Percentiles rank a stretch among this genome's conserved stretches.
phyloP scores from a whole-genome alignment of 2,113 vertebrate species.

The Zosterops lateralis region DNA sequence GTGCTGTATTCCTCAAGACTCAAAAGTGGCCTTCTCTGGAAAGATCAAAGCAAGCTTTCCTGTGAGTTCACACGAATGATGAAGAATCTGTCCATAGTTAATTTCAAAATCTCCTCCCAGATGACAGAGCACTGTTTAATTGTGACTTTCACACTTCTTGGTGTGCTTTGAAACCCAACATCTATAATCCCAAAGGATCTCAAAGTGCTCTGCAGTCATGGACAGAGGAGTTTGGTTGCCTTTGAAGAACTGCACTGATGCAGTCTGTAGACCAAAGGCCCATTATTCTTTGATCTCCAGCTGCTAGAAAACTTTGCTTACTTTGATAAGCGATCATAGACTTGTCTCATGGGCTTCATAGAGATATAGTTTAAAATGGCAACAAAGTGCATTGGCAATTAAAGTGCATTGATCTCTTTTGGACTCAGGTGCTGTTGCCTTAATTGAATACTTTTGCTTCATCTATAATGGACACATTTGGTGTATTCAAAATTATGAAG shows the following conservation, averaged over 20 bases:
- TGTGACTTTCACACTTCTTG: neutral
- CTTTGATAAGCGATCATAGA: conserved; percentile 11
- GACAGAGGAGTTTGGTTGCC: neutral
- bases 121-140: neutral
- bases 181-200: neutral
- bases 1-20: neutral
- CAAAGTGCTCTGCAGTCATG: neutral
- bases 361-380: neutral
- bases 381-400: conserved; percentile 6
- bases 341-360: neutral
- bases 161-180: neutral
- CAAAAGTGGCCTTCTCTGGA: neutral
- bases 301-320: neutral
- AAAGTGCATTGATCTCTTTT: neutral
- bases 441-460: neutral
- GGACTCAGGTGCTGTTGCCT: neutral
- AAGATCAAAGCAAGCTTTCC: neutral
- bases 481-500: neutral
- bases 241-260: conserved; percentile 21
- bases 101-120: neutral
- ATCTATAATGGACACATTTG: neutral
- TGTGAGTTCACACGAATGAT: neutral
- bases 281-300: conserved; percentile 10
- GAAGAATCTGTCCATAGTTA: neutral
- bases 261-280: neutral